Percentiles rank a stretch among this genome's conserved stretches.
phyloP scores from a whole-genome alignment of 2,888 invertebrate genomes.

The Toxonevra muliebris region DNA sequence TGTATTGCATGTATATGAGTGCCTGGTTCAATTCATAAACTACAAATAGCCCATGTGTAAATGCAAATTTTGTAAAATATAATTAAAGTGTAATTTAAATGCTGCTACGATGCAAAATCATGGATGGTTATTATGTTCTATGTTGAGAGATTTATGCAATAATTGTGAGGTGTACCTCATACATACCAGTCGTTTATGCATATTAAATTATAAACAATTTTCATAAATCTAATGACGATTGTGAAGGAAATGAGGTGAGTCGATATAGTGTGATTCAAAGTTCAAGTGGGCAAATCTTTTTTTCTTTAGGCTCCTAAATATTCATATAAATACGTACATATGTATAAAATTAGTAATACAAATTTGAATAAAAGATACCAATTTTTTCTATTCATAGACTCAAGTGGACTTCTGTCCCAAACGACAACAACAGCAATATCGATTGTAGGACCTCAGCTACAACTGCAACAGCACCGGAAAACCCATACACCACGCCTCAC shows the following conservation, averaged over 20 bases:
- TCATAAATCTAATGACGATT: constrained; percentile 26
- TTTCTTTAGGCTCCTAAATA: neutral
- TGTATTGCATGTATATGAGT: too few relatives aligned
- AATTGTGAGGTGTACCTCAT: too few relatives aligned
- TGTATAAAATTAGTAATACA: neutral
- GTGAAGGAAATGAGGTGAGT: constrained; percentile 49
- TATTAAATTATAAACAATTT: too few relatives aligned
- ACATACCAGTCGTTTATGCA: too few relatives aligned
- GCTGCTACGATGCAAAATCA: too few relatives aligned
- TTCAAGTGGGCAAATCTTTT: neutral
- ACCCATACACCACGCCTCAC: neutral
- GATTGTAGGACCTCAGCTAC: constrained; percentile 14
- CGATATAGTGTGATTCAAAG: neutral
- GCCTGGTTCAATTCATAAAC: too few relatives aligned
- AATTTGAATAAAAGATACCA: too few relatives aligned
- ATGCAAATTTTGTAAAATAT: too few relatives aligned
- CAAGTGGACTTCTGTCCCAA: constrained; percentile 60
- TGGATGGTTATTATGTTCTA: too few relatives aligned
- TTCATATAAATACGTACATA: neutral
- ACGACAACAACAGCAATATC: constrained; percentile 32
- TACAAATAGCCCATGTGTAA: too few relatives aligned
- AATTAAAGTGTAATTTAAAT: too few relatives aligned
- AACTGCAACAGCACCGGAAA: constrained; percentile 33
- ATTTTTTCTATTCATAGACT: constrained; percentile 45
- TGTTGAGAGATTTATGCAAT: too few relatives aligned